Base-by-base conservation (phyloP, 2,888 invertebrate species). In the Teleogryllus oceanicus region DNA sequence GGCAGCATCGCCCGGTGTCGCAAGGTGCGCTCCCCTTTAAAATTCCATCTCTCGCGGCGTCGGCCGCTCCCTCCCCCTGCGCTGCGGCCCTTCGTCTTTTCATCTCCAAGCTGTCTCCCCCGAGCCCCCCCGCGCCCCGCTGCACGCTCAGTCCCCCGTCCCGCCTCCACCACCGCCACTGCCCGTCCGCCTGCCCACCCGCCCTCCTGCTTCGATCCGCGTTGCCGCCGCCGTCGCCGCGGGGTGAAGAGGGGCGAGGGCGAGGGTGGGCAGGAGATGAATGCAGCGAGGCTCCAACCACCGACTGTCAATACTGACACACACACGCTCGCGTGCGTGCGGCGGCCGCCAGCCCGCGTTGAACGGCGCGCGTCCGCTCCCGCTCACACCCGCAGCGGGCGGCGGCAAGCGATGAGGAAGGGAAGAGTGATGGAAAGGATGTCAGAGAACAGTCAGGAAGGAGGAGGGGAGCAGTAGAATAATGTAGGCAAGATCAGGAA, bases 301-400 rank as follows among this genome's bases (percentile, higher is more conserved):
- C 62, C 62, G 62, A 62, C 62, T 62, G 62, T 62, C 62, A 62
- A 62, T 62, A 62, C 62, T 62, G 62, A 62, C 62, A 62, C 62
- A 62, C 62, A 62, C 37, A 37, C 37, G 37, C 37, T 37, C 37
- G 37, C 37, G 37, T 37, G 37, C 37, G 37, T 37, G 37, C 37
- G 37, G 37, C 37, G 8, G 37, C 37, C 8, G 8, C 8, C 8
- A 37, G 37, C 37, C 37, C 8, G 37, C 37, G 37, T 37, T 37
- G 37, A 8, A 37, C 37, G 37, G 37, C 62, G n/a, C 62, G n/a
- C n/a, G 16, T 62, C 62, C n/a, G 62, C 62, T 13, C 62, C 16
- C 16, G n/a, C 62, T 62, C 62, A 62, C 13, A 62, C 13, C 16
- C 62, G 62, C 16, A 62, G 5, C 62, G 62, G 16, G 12, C 62